Base-by-base conservation (phyloP, 2,113 vertebrate genomes). In the Eurystomus gularis region DNA sequence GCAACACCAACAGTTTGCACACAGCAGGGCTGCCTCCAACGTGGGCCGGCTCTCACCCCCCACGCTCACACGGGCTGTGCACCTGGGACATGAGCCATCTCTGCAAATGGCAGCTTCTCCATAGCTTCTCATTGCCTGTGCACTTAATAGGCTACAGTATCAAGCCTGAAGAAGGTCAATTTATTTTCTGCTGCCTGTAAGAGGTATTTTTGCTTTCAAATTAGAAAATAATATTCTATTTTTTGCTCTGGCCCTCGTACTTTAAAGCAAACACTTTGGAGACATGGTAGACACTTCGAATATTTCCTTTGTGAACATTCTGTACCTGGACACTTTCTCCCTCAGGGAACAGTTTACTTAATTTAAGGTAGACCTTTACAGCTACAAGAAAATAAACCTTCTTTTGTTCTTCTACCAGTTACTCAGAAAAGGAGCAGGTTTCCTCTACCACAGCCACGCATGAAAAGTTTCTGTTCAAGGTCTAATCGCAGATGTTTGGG, bases 271-370 rank as follows among this genome's bases (percentile, higher is more conserved):
- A 96, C 73, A 91, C 90, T 96, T 93, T 13, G 51, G 49, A 79
- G 76, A 95, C 29, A 7, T 0, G 4, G 52, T 16, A 91, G 91
- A 90, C 84, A 58, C 46, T 88, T 82, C 40, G 88, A 94, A 66
- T 97, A 92, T 83, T 96, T 97, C 76, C 79, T 96, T 52, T 77
- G 42, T 73, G 94, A 95, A 97, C 96, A 95, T 89, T 93, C 62
- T 96, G 97, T 97, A 94, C 96, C 94, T 76, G 75, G 90, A 95
- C 89, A 92, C 69, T 88, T 91, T 93, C 76, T 82, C 90, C 95
- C 96, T 46, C 81, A 25, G 96, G 97, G 87, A 95, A 95, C 54
- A 87, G 93, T 95, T 97, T 94, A 92, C 89, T 92, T 87, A 92
- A 92, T 79, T 96, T 88, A 95, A 93, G 91, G 81, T 82, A 94